A percentile compares a stretch with the other conserved stretches of the same genome.
These are phyloP conservation scores for Papilio protenor DNA, from an alignment of 2,888 invertebrate species.

Conservation along the genomic window DNA sequence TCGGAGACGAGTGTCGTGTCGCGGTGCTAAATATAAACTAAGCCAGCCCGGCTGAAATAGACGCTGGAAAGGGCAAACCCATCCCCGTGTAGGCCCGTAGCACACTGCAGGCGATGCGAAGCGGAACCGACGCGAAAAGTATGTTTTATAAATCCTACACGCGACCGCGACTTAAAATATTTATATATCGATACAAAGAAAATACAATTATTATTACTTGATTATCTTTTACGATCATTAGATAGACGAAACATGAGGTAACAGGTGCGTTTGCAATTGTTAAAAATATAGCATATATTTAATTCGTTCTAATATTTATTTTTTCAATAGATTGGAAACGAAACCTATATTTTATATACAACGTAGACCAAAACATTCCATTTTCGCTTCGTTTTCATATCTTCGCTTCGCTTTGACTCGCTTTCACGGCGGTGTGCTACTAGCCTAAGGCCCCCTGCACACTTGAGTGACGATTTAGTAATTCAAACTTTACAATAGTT, in stretches of 20 bases:
- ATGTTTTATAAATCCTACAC: not conserved
- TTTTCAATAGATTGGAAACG: too few relatives aligned
- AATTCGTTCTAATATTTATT: too few relatives aligned
- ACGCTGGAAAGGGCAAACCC: slow-evolving; percentile 39
- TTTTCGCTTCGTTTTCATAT: not conserved
- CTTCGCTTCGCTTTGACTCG: not conserved
- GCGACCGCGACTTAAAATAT: too few relatives aligned
- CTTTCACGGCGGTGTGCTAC: not conserved
- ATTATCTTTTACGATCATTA: too few relatives aligned
- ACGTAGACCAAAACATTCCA: not conserved
- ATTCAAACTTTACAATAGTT: slow-evolving; percentile 1
- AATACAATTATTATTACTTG: too few relatives aligned
- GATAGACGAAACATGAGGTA: too few relatives aligned
- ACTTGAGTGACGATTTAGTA: not conserved
- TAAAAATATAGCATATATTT: too few relatives aligned
- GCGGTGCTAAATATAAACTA: slow-evolving; percentile 46
- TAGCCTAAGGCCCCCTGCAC: not conserved
- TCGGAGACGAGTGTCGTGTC: slow-evolving; percentile 24
- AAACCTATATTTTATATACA: not conserved
- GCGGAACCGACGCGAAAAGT: not conserved
- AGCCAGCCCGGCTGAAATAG: slow-evolving; percentile 39
- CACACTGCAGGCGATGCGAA: not conserved
- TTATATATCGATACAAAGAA: too few relatives aligned
- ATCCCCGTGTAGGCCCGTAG: slow-evolving; percentile 14
- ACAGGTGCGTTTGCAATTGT: too few relatives aligned